These are phyloP conservation scores for Euproctis similis DNA, from an alignment of 2,888 invertebrate species.

Conservation along the genomic window DNA sequence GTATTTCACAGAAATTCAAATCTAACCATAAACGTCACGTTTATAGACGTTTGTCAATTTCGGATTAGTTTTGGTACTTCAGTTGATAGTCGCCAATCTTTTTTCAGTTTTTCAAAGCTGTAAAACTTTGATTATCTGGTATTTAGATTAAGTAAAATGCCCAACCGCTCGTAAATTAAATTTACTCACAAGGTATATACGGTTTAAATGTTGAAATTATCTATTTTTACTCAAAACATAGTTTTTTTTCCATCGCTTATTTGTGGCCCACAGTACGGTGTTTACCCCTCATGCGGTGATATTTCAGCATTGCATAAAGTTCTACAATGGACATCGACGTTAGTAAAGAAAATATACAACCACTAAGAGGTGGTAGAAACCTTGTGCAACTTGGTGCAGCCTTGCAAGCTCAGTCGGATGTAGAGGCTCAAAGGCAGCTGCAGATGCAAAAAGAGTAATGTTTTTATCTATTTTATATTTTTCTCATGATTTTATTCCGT, in stretches of 20 bases:
- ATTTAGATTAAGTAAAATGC: slow-evolving; percentile 17
- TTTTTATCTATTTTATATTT: slow-evolving; percentile 19
- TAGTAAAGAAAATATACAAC: slow-evolving; percentile 96
- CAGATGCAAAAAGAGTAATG: slow-evolving; percentile 82
- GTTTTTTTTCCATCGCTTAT: slow-evolving; percentile 42
- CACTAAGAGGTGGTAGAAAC: slow-evolving; percentile 90
- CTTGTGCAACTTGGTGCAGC: slow-evolving; percentile 86
- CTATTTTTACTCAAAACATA: slow-evolving; percentile 23
- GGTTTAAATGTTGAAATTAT: slow-evolving; percentile 19
- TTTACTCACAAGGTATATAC: slow-evolving; percentile 19
- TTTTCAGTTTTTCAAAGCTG: slow-evolving; percentile 53
- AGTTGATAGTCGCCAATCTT: slow-evolving; percentile 61
- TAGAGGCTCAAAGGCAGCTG: slow-evolving; percentile 80
- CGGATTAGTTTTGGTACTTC: slow-evolving; percentile 59
- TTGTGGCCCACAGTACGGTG: slow-evolving; percentile 54
- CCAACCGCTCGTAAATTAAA: slow-evolving; percentile 22
- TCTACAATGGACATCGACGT: slow-evolving; percentile 83
- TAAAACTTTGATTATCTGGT: slow-evolving; percentile 29
- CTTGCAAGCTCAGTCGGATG: slow-evolving; percentile 83
- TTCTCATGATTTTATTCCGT: slow-evolving; percentile 3
- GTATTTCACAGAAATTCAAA: slow-evolving; percentile 48
- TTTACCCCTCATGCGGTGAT: slow-evolving; percentile 64
- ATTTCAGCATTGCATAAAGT: slow-evolving; percentile 44
- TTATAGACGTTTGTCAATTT: slow-evolving; percentile 60
- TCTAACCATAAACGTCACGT: slow-evolving; percentile 46